Conservation (phyloP, 1,140 invertebrate species). For the Conus betulinus region DNA sequence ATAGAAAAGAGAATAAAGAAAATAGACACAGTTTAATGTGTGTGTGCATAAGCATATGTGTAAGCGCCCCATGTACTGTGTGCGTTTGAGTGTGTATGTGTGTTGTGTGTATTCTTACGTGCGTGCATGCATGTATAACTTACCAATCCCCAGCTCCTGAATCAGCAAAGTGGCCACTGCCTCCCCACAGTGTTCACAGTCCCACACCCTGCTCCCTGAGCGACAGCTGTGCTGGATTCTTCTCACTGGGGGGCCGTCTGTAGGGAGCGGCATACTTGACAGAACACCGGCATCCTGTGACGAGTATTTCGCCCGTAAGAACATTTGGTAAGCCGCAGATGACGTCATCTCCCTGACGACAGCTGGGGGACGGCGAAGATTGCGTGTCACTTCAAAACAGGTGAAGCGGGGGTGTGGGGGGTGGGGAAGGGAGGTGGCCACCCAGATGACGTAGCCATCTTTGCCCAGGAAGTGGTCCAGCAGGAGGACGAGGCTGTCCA, state of each 20-base stretch:
- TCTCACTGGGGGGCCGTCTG: conserved; percentile 10
- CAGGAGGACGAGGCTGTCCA: not conserved
- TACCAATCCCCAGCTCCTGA: not conserved
- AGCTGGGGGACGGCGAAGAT: not conserved
- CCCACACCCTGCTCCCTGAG: not conserved
- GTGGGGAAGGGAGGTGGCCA: not conserved
- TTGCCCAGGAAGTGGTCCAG: not conserved
- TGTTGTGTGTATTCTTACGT: too few relatives aligned
- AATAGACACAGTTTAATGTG: too few relatives aligned
- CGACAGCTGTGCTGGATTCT: not conserved
- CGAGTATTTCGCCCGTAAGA: not conserved
- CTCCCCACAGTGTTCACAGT: not conserved
- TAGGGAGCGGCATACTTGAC: not conserved
- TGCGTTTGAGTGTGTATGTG: too few relatives aligned
- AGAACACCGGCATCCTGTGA: not conserved
- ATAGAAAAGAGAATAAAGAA: too few relatives aligned
- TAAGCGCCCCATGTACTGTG: too few relatives aligned
- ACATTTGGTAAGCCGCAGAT: not conserved
- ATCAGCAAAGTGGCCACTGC: not conserved
- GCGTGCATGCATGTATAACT: not conserved
- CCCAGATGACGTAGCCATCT: not conserved
- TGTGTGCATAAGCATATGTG: not conserved
- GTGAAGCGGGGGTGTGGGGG: not conserved
- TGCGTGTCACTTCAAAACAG: not conserved
- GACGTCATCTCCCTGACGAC: not conserved